Conservation (phyloP, 2,797 vertebrate species). For the Chanos chanos region DNA sequence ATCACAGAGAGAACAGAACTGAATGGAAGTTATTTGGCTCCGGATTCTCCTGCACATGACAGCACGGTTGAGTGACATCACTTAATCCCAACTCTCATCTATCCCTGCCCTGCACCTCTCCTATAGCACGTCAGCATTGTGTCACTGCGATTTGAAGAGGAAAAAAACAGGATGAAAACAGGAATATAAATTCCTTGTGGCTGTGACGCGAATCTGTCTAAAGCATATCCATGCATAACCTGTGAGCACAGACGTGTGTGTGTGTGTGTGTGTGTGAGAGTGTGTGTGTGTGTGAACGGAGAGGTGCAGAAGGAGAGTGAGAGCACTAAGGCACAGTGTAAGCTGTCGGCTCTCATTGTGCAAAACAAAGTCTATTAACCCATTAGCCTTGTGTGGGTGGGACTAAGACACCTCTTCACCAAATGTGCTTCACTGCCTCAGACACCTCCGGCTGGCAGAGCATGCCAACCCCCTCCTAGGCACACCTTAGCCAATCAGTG, state of each 20-base stretch:
- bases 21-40: too few relatives aligned
- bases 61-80: too few relatives aligned
- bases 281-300: neutral
- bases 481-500: neutral
- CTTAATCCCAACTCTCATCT: too few relatives aligned
- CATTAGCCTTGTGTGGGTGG: constrained; percentile 15
- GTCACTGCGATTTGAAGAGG: neutral
- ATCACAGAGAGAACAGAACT: too few relatives aligned
- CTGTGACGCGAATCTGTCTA: neutral
- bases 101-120: too few relatives aligned
- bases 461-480: too few relatives aligned
- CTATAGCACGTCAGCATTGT: neutral
- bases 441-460: too few relatives aligned
- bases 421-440: constrained; percentile 2
- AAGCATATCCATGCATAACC: neutral
- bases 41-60: too few relatives aligned
- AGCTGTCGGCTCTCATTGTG: neutral
- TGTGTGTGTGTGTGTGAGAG: neutral
- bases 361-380: neutral
- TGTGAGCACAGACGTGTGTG: too few relatives aligned
- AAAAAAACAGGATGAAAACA: neutral
- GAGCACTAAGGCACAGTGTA: neutral
- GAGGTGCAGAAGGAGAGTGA: neutral
- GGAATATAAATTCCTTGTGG: neutral
- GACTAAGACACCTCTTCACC: neutral